Evolutionary conservation across 2,797 vertebrate genomes (phyloP).

Genomic region (Pangasius larnaudii): DNA sequence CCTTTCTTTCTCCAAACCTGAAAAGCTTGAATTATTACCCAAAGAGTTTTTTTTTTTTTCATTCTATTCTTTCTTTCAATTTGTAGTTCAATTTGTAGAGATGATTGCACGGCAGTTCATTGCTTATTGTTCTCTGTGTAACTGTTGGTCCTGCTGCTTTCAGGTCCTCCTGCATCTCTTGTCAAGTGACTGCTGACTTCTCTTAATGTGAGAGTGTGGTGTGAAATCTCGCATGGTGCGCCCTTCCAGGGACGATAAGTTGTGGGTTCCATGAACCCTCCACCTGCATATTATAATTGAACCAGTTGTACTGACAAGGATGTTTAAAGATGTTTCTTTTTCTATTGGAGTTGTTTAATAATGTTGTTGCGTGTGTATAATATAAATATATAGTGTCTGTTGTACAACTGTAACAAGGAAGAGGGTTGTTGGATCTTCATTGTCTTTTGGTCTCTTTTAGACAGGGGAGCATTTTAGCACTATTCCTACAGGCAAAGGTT

Average conservation of each 20-base stretch:
- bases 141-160: not conserved
- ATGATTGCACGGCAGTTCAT: not conserved
- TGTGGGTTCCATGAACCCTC: too few relatives aligned
- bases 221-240: not conserved
- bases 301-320: too few relatives aligned
- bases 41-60: not conserved
- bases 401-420: not conserved
- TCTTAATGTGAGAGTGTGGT: not conserved
- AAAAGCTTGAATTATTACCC: too few relatives aligned
- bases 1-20: not conserved
- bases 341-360: too few relatives aligned
- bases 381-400: too few relatives aligned
- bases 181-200: not conserved
- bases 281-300: too few relatives aligned
- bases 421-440: slow-evolving; percentile 8
- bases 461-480: not conserved
- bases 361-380: too few relatives aligned
- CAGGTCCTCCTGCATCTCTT: not conserved
- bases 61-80: not conserved
- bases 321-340: too few relatives aligned
- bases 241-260: too few relatives aligned
- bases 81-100: not conserved
- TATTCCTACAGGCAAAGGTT: not conserved
- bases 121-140: not conserved
- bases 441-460: not conserved